Evolutionary conservation across 2,797 vertebrate species (phyloP).

Genomic region (Squalus acanthias): DNA sequence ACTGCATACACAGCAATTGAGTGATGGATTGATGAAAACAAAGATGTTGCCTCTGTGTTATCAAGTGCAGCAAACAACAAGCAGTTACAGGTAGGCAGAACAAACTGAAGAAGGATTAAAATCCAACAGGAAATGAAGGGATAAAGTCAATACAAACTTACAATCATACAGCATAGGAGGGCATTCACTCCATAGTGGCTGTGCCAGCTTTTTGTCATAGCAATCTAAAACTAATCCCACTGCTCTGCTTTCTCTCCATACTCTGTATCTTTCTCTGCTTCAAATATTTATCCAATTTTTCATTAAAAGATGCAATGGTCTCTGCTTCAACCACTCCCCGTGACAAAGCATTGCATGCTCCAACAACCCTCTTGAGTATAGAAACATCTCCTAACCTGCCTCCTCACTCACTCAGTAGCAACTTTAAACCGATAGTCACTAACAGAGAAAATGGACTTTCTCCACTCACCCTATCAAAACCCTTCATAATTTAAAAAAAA

Average conservation of each 20-base stretch:
- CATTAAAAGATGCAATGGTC: not conserved
- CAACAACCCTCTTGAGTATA: not conserved
- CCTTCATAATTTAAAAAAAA: not conserved
- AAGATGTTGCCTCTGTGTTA: not conserved
- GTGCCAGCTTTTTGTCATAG: not conserved
- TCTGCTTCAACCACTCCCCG: not conserved
- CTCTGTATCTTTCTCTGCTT: not conserved
- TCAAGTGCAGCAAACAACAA: not conserved
- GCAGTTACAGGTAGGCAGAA: not conserved
- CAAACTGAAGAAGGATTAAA: not conserved
- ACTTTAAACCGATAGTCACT: not conserved
- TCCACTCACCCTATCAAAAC: not conserved
- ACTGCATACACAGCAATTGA: not conserved
- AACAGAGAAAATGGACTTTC: not conserved
- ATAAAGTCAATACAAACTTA: not conserved
- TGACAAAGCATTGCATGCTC: not conserved
- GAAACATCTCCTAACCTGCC: not conserved
- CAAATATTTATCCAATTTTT: not conserved
- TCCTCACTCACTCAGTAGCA: not conserved
- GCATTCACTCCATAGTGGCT: not conserved
- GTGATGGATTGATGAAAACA: not conserved
- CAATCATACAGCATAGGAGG: not conserved
- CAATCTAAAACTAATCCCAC: not conserved
- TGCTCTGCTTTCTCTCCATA: not conserved
- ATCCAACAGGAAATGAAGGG: not conserved